Evolutionary conservation across 1,140 invertebrate species (phyloP).

Genomic region (Augochlora pura): DNA sequence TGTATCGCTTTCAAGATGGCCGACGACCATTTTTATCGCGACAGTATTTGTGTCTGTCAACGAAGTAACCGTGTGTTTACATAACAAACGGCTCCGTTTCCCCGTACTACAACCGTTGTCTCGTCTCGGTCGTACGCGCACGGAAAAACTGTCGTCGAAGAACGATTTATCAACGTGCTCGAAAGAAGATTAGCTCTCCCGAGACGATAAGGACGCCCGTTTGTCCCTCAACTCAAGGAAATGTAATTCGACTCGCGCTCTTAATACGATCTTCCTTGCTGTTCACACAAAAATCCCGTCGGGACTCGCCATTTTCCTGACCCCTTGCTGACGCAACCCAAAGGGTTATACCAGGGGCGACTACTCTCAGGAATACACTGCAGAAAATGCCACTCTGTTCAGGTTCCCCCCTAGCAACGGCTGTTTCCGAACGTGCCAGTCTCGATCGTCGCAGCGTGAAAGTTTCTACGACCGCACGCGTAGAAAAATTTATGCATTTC

Average conservation of each 20-base stretch:
- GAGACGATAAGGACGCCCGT: conserved; percentile 6
- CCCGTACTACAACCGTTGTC: background rate
- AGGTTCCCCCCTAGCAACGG: no score
- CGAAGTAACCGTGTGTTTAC: conserved; percentile 7
- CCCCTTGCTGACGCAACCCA: background rate
- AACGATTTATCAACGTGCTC: conserved; percentile 30
- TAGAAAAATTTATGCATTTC: no score
- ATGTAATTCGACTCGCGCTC: conserved; percentile 24
- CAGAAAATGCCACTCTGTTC: no score
- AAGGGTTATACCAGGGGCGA: background rate
- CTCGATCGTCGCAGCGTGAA: no score
- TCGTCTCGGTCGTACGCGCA: background rate
- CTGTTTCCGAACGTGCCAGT: no score
- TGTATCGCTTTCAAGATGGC: background rate
- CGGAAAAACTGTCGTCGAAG: conserved; percentile 9
- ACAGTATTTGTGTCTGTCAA: background rate
- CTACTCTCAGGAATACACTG: no score
- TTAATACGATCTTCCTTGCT: conserved; percentile 1
- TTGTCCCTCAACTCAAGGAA: background rate
- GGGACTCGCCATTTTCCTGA: background rate
- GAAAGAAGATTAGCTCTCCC: conserved; percentile 31
- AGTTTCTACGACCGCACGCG: no score
- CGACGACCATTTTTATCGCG: conserved; percentile 6
- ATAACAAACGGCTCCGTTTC: background rate
- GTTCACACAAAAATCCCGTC: conserved; percentile 30